Percentiles rank a stretch among this genome's conserved stretches.
phyloP scores from a whole-genome alignment of 2,797 vertebrate species.

The Fringilla coelebs region DNA sequence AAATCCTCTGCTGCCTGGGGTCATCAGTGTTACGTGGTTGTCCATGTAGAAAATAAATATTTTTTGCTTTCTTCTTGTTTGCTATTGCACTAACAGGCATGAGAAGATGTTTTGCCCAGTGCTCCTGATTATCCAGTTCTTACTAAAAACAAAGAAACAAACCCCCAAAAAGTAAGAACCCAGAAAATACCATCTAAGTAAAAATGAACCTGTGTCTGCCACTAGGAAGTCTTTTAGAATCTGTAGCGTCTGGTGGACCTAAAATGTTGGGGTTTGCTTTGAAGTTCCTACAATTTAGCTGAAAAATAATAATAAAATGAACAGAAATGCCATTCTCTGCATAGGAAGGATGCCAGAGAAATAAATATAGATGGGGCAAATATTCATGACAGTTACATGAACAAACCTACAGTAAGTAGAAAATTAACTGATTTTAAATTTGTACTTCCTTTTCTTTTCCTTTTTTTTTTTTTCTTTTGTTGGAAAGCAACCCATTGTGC shows the following conservation, averaged over 20 bases:
- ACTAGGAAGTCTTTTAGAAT: background rate
- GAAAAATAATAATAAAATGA: background rate
- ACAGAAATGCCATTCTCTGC: background rate
- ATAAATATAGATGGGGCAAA: background rate
- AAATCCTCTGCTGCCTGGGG: background rate
- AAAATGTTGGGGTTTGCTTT: background rate
- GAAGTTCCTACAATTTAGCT: background rate
- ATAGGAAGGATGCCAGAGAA: background rate
- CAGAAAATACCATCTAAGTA: background rate
- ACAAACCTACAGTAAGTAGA: background rate
- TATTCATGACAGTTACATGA: background rate
- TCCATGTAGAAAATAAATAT: background rate
- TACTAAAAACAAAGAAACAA: background rate
- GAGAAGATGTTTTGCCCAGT: background rate
- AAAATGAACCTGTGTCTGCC: background rate
- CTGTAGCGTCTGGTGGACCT: background rate
- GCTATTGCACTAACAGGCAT: background rate
- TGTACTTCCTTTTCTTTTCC: background rate
- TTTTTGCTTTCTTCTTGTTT: background rate
- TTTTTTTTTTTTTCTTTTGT: background rate
- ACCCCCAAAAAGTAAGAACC: background rate
- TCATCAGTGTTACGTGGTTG: fast-evolving
- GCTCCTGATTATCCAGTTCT: background rate
- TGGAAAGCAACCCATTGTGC: background rate
- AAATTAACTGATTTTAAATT: background rate